Conservation (phyloP, 2,113 vertebrate genomes). For the Asarcornis scutulata region DNA sequence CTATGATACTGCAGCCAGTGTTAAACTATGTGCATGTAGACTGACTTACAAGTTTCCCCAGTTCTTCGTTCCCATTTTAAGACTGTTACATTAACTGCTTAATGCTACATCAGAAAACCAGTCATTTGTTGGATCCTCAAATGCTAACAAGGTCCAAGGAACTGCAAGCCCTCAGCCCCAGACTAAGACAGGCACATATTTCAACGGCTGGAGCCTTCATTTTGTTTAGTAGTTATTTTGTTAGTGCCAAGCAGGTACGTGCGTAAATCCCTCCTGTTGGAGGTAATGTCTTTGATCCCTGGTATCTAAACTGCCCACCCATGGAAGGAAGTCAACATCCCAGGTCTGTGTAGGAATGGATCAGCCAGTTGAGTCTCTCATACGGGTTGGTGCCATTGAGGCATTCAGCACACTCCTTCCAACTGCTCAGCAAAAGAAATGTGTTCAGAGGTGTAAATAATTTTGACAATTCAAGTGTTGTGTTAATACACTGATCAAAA, state of each 20-base stretch:
- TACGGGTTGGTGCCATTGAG: constrained; percentile 18
- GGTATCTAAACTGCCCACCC: neutral
- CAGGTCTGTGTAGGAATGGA: neutral
- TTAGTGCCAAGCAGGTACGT: neutral
- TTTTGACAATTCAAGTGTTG: constrained; percentile 50
- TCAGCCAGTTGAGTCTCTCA: neutral
- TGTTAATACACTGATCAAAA: constrained; percentile 57
- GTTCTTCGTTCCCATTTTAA: neutral
- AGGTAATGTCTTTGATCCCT: neutral
- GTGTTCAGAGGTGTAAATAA: constrained; percentile 42
- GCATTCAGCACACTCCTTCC: neutral
- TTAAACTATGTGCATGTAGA: neutral
- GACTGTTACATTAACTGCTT: neutral
- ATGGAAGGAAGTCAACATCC: neutral
- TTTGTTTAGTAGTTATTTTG: neutral
- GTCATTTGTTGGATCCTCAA: neutral
- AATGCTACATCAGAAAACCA: neutral
- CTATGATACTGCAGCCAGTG: neutral
- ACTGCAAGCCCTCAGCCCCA: neutral
- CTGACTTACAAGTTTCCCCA: neutral
- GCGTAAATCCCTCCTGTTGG: constrained; percentile 6
- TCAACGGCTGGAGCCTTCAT: neutral
- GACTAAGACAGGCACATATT: neutral
- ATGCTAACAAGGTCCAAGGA: neutral
- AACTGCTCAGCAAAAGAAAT: constrained; percentile 49